Percentiles rank a stretch among this genome's conserved stretches.
phyloP scores from a whole-genome alignment of 2,113 vertebrate species.

The Sporophila hypoxantha region DNA sequence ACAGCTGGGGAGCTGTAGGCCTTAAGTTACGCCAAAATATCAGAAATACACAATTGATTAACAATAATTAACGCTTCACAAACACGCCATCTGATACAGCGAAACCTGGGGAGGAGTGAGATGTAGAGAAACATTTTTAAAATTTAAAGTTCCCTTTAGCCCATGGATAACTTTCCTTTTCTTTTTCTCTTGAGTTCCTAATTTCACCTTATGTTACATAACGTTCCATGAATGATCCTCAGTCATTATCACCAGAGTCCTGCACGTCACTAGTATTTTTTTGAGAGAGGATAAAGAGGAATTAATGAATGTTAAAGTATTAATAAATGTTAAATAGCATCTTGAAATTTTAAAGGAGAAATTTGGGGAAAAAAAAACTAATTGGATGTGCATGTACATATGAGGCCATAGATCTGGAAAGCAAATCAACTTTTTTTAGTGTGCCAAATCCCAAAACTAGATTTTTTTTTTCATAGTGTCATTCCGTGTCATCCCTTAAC shows the following conservation, averaged over 20 bases:
- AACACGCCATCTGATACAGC: not conserved
- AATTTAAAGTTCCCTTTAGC: not conserved
- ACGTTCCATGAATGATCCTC: rapidly evolving
- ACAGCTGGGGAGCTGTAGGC: too few relatives aligned
- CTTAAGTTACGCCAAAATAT: too few relatives aligned
- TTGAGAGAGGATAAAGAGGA: not conserved
- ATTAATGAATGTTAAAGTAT: not conserved
- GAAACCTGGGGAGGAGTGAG: not conserved
- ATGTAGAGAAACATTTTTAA: not conserved
- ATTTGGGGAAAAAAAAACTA: too few relatives aligned
- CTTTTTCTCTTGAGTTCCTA: not conserved
- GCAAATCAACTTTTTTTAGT: not conserved
- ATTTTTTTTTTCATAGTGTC: not conserved
- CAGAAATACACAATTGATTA: not conserved
- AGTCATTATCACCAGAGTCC: rapidly evolving
- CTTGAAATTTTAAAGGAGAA: not conserved
- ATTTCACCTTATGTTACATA: not conserved
- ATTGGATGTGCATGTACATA: too few relatives aligned
- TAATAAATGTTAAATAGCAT: not conserved
- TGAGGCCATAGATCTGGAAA: not conserved
- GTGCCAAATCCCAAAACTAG: too few relatives aligned
- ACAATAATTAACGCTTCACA: not conserved
- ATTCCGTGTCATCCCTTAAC: not conserved
- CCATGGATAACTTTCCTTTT: not conserved
- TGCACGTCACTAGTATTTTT: not conserved